These are phyloP conservation scores for Ceramica pisi DNA, from an alignment of 2,888 invertebrate genomes.

Conservation along the genomic window DNA sequence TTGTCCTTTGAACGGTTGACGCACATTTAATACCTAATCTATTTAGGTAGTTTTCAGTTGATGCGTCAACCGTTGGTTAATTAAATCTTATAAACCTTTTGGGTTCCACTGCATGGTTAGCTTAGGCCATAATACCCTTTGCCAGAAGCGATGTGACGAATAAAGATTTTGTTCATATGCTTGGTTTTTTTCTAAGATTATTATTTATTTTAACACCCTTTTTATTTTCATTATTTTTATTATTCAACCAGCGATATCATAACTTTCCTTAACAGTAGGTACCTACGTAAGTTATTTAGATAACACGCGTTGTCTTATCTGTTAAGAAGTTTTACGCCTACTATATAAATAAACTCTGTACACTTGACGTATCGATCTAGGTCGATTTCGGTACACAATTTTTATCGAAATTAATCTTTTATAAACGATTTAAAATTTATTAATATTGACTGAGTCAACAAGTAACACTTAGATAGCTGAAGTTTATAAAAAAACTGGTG, in stretches of 20 bases:
- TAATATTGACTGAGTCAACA: constrained; percentile 67
- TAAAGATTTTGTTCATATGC: no score
- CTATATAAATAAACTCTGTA: constrained; percentile 74
- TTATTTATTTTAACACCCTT: not conserved
- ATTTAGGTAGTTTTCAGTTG: no score
- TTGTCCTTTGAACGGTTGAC: not conserved
- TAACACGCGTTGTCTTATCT: constrained; percentile 72
- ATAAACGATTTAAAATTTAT: constrained; percentile 66
- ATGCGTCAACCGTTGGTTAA: no score
- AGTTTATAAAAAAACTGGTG: constrained; percentile 34
- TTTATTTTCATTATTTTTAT: constrained; percentile 23
- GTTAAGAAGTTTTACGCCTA: constrained; percentile 77
- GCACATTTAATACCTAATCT: no score
- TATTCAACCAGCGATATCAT: constrained; percentile 35
- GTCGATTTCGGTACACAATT: constrained; percentile 77
- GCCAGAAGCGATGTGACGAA: no score
- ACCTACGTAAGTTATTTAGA: constrained; percentile 57
- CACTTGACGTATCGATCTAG: constrained; percentile 81
- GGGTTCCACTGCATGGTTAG: no score
- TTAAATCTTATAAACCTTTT: no score
- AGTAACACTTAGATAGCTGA: constrained; percentile 59
- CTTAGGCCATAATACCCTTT: no score
- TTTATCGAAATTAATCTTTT: constrained; percentile 74
- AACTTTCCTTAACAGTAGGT: constrained; percentile 47
- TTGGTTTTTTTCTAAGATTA: no score